Evolutionary conservation across 2,113 vertebrate species (phyloP), one percentile per base, ranked within the genome.

Genomic region (Zootoca vivipara): DNA sequence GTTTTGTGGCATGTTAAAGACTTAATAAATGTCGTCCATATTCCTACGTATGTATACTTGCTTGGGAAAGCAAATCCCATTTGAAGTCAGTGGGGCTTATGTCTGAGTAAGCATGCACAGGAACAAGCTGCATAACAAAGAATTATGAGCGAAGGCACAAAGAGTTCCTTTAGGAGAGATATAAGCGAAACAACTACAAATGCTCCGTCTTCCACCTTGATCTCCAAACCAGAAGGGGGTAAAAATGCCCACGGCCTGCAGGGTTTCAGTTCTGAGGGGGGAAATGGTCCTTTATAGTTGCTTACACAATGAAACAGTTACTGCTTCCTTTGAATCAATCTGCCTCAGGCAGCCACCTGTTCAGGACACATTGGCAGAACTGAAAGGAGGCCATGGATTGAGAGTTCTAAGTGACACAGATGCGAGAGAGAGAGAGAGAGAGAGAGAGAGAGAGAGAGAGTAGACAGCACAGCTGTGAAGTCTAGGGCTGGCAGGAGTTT

Each of bases 311-410:
- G 90, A 92, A 93, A 87, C 79, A 90, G 91, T 87, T 89, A 82
- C 70, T 85, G 82, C 86, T 93, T 91, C 89, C 92, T 92, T 94
- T 91, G 93, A 94, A 90, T 90, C 89, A 85, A 75, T 85, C 80
- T 92, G 94, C 94, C 79, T 38, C 16, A 88, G 92, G 94, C 93
- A 90, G 5, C 87, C 95, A 95, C 90, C 94, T 95, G 92, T 89
- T 93, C 93, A 20, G 22, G 82, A 72, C 0, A 0, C 89, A 35
- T 35, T 90, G 56, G 87, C 89, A 92, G 85, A 87, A 90, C 0
- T 87, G 83, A 91, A 85, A 87, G 89, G 89, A 88, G 92, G 91
- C 56, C n/a, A 83, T 89, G 56, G 69, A 81, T 93, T 86, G 89
- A 94, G 88, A 92, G 85, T 75, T 15, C 82, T 82, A 72, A 52